phyloP scores from a whole-genome alignment of 2,797 vertebrate genomes.

The Hemitrygon akajei region DNA sequence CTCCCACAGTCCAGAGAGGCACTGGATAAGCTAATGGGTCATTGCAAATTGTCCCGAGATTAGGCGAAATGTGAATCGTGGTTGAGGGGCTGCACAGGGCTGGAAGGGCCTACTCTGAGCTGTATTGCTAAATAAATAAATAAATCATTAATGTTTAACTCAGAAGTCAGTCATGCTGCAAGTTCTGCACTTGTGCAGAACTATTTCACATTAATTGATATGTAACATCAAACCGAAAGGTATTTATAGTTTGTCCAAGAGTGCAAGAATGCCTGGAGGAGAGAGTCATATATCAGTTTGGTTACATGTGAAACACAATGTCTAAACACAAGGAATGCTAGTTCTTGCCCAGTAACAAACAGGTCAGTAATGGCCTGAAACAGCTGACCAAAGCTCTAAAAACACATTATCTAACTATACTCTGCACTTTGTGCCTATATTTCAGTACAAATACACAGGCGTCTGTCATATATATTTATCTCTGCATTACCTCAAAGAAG shows the following conservation, averaged over 20 bases:
- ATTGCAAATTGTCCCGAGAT: too few species aligned
- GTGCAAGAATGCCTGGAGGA: background rate
- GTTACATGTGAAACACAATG: background rate
- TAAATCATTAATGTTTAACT: background rate
- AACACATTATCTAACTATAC: background rate
- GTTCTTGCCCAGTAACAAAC: background rate
- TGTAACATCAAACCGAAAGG: background rate
- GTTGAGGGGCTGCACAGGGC: too few species aligned
- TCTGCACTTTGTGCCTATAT: background rate
- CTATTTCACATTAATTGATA: background rate
- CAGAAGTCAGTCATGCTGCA: background rate
- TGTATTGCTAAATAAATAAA: too few species aligned
- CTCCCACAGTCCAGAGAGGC: too few species aligned
- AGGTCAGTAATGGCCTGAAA: background rate
- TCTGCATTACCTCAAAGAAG: background rate
- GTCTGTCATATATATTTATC: background rate
- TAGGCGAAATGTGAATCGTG: too few species aligned
- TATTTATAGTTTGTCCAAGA: background rate
- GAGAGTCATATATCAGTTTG: background rate
- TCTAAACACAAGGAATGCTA: background rate
- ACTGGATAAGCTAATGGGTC: too few species aligned
- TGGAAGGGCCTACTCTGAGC: too few species aligned
- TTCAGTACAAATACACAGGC: background rate
- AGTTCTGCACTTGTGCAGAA: background rate
- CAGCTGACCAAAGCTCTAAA: background rate